Percentiles rank a stretch among this genome's conserved stretches.
phyloP scores from a whole-genome alignment of 2,888 invertebrate species.

The Diarsia mendica region DNA sequence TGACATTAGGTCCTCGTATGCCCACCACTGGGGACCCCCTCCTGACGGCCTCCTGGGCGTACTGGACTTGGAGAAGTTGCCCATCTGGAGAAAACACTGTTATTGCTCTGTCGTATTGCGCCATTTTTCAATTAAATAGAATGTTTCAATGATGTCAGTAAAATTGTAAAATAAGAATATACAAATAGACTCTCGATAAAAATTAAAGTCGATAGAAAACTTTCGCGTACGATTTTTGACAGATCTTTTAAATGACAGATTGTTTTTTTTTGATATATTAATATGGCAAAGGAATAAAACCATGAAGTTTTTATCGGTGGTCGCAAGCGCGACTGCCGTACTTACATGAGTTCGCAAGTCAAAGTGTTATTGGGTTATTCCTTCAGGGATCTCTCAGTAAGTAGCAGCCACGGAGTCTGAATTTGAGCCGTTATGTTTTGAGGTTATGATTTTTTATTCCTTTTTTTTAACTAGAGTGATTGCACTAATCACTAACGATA shows the following conservation, averaged over 20 bases:
- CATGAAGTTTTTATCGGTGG: not conserved
- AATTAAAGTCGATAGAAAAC: constrained; percentile 8
- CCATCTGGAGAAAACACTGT: constrained; percentile 99
- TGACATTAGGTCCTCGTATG: constrained; percentile 95
- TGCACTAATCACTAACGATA: no score
- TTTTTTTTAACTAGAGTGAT: no score
- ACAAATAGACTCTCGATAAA: constrained; percentile 11
- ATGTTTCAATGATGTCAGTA: not conserved
- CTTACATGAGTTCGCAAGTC: no score
- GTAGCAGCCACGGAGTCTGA: no score
- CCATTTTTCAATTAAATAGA: constrained; percentile 66
- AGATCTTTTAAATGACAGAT: not conserved
- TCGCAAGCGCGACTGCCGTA: no score
- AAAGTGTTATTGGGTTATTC: no score
- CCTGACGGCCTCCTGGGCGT: constrained; percentile 99
- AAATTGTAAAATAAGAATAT: constrained; percentile 2
- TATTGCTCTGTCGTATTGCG: constrained; percentile 98
- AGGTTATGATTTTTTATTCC: no score
- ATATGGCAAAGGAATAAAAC: not conserved
- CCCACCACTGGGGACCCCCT: constrained; percentile 96
- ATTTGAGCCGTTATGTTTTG: no score
- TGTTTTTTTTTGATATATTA: not conserved
- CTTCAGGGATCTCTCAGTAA: no score
- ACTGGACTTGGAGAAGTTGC: constrained; percentile 98
- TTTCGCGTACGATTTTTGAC: constrained; percentile 18